Base-by-base conservation (phyloP, 2,888 invertebrate genomes). In the Torymus aiolomorphi region DNA sequence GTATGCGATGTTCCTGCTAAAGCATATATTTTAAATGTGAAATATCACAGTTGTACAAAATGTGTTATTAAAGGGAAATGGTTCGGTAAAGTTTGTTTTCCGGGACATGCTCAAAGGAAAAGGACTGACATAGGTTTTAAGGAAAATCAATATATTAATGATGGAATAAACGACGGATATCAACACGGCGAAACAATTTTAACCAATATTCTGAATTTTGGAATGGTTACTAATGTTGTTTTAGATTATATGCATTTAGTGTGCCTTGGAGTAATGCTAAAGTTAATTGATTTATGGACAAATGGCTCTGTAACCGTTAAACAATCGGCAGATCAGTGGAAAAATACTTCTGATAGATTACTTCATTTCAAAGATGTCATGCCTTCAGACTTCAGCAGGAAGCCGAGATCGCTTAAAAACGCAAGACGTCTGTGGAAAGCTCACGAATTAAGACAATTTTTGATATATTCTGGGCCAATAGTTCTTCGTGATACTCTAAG, bases 161-260 rank as follows among this genome's bases (percentile, higher is more conserved):
- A 66, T 51, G 62, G 24, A 20, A 16, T 16, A 62, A 62, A 62
- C 5, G 24, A 62, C 24, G 24, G 24, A 20, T n/a, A n/a, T n/a
- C n/a, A n/a, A n/a, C n/a, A n/a, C n/a, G n/a, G n/a, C n/a, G n/a
- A n/a, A n/a, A n/a, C n/a, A n/a, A n/a, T n/a, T n/a, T n/a, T n/a
- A n/a, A n/a, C n/a, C n/a, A n/a, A n/a, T n/a, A n/a, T n/a, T n/a
- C n/a, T 52, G 14, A 57, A 80, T 52, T 73, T 80, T 61, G 71
- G 65, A 57, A 31, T 80, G 24, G 59, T n/a, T n/a, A n/a, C n/a
- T n/a, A n/a, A n/a, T n/a, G n/a, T n/a, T n/a, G n/a, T n/a, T n/a
- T n/a, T n/a, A 73, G 83, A 82, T 76, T 81, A 75, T 70, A 83
- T 81, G 78, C 75, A 69, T 62, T 70, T 71, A 66, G 63, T 78